These are phyloP conservation scores for Phylloscopus collybita DNA, from an alignment of 2,797 vertebrate genomes.

Conservation along the genomic window DNA sequence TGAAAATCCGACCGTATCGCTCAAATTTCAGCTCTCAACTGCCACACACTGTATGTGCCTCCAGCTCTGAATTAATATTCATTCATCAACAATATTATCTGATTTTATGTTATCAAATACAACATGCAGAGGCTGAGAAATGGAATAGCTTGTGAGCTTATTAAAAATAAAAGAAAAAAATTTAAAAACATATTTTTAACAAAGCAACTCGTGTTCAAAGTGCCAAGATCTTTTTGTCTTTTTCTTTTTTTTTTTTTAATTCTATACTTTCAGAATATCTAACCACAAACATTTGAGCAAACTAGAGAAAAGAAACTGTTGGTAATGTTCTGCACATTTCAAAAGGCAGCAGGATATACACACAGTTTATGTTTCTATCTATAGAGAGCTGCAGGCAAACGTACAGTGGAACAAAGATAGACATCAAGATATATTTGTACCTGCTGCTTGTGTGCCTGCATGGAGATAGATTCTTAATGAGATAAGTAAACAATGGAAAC, in stretches of 20 bases:
- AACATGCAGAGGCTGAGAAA: neutral
- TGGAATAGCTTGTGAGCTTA: accelerated
- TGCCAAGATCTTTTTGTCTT: neutral
- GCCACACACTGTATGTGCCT: neutral
- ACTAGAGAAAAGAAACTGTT: conserved; percentile 77
- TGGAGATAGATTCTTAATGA: conserved; percentile 64
- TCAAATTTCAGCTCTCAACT: neutral
- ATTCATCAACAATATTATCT: neutral
- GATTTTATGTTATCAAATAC: neutral
- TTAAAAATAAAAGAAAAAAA: neutral
- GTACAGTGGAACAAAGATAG: conserved; percentile 77
- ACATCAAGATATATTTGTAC: conserved; percentile 70
- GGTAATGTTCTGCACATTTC: conserved; percentile 75
- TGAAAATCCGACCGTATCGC: neutral
- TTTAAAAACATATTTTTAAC: neutral
- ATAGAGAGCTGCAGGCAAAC: conserved; percentile 73
- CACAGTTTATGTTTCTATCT: conserved; percentile 73
- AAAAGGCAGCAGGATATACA: conserved; percentile 69
- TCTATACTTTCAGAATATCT: conserved; percentile 62
- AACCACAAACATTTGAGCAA: conserved; percentile 71
- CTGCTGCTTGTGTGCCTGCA: conserved; percentile 60
- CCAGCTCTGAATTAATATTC: neutral
- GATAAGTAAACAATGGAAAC: conserved; percentile 82
- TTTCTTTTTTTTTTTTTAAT: neutral
- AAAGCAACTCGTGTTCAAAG: conserved; percentile 16